phyloP scores from a whole-genome alignment of 2,888 invertebrate genomes.

The Drosophila paramelanica region DNA sequence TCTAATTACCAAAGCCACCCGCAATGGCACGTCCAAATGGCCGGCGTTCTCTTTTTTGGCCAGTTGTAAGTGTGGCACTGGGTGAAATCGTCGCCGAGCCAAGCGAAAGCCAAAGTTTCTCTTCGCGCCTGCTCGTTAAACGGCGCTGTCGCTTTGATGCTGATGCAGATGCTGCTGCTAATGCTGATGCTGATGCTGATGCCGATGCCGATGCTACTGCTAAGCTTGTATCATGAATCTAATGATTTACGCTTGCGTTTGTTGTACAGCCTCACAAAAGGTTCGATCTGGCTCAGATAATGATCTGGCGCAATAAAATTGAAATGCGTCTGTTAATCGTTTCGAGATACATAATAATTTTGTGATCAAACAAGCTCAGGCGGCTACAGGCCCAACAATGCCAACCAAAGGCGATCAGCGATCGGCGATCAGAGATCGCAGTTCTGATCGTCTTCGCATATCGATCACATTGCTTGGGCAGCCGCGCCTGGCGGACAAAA shows the following conservation, averaged over 20 bases:
- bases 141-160: constrained; percentile 68
- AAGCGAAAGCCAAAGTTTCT: constrained; percentile 75
- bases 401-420: constrained; percentile 27
- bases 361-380: constrained; percentile 58
- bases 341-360: constrained; percentile 79
- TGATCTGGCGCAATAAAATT: constrained; percentile 78
- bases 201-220: constrained; percentile 35
- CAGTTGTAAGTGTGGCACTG: constrained; percentile 68
- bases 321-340: constrained; percentile 78
- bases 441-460: constrained; percentile 55
- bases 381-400: constrained; percentile 28
- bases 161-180: constrained; percentile 27
- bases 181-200: constrained; percentile 12
- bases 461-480: constrained; percentile 60
- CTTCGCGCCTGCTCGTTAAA: constrained; percentile 74
- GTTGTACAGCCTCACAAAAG: constrained; percentile 47
- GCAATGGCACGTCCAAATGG: constrained; percentile 66
- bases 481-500: constrained; percentile 27
- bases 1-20: constrained; percentile 79
- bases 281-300: constrained; percentile 61
- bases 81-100: constrained; percentile 65
- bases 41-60: constrained; percentile 44
- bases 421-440: constrained; percentile 24
- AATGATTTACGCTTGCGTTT: constrained; percentile 63
- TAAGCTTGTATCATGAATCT: constrained; percentile 59